These are phyloP conservation scores for Philonicus albiceps DNA, from an alignment of 2,888 invertebrate species.

Conservation along the genomic window DNA sequence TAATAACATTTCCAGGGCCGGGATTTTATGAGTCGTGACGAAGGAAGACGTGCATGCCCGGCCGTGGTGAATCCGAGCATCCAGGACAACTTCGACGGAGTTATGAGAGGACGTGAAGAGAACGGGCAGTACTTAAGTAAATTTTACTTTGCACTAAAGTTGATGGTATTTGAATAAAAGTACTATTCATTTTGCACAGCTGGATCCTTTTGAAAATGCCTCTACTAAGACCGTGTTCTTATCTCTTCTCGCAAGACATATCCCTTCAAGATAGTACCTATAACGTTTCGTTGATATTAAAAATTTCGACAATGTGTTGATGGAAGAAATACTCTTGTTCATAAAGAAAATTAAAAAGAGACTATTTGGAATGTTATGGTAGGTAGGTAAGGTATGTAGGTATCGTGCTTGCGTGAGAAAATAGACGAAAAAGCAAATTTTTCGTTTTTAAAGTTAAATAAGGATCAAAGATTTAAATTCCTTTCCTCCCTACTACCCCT, in stretches of 20 bases:
- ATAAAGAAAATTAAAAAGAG: too few species aligned
- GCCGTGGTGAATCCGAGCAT: not conserved
- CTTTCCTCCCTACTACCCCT: too few species aligned
- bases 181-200: not conserved
- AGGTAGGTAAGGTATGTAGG: too few species aligned
- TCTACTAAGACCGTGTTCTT: not conserved
- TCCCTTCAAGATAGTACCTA: not conserved
- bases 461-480: too few species aligned
- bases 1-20: not conserved
- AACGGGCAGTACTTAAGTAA: not conserved
- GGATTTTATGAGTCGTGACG: not conserved
- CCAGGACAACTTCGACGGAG: not conserved
- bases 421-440: too few species aligned
- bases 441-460: too few species aligned
- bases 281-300: not conserved
- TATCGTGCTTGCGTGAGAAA: too few species aligned
- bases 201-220: not conserved
- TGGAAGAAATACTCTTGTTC: too few species aligned
- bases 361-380: too few species aligned
- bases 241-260: not conserved
- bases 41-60: not conserved
- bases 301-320: too few species aligned
- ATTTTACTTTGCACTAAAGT: not conserved
- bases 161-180: not conserved
- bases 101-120: not conserved